Base-by-base conservation (phyloP, 2,888 invertebrate species). In the Drosophila lacicola region DNA sequence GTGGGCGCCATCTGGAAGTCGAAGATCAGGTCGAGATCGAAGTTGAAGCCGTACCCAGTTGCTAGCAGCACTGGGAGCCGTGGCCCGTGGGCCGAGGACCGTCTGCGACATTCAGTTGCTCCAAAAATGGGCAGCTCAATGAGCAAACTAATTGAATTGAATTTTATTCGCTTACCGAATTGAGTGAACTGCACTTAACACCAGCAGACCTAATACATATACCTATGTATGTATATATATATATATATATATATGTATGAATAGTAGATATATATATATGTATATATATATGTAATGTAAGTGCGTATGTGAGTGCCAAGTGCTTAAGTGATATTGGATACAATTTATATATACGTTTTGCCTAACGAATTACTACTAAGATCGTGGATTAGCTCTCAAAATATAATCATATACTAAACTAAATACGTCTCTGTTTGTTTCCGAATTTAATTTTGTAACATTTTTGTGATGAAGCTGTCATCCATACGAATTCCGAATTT, bases 71-170 rank as follows among this genome's bases (percentile, higher is more conserved):
- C 4, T 37, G 19, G 13, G 41, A 33, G 2, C 3, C 46, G 34
- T 17, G 25, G 1, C 21, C 36, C 29, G 74, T 56, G 62, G 70
- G 58, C 47, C 58, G 88, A 70, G 64, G 75, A 62, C 65, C 46
- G 82, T 56, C 63, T 57, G 61, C 69, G 65, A 66, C 74, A 78
- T 70, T 78, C 55, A 71, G 69, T 51, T 70, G 41, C 56, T 61
- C 89, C 83, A 65, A 78, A 84, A 80, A 84, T 71, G 87, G 83
- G 10, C 62, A 45, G 74, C 62, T 88, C 82, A 82, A 88, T 85
- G 80, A 72, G 58, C 82, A 88, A 79, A 69, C 66, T 73, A 85
- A 82, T 86, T 73, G 67, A 85, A 74, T 65, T 69, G 47, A 37
- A 46, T 78, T 65, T 60, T 49, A 58, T 57, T 61, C 69, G 73